Percentiles rank a stretch among this genome's conserved stretches.
These are phyloP conservation scores for Cryptophagus acutangulus DNA, from an alignment of 2,888 invertebrate species.

Conservation along the genomic window DNA sequence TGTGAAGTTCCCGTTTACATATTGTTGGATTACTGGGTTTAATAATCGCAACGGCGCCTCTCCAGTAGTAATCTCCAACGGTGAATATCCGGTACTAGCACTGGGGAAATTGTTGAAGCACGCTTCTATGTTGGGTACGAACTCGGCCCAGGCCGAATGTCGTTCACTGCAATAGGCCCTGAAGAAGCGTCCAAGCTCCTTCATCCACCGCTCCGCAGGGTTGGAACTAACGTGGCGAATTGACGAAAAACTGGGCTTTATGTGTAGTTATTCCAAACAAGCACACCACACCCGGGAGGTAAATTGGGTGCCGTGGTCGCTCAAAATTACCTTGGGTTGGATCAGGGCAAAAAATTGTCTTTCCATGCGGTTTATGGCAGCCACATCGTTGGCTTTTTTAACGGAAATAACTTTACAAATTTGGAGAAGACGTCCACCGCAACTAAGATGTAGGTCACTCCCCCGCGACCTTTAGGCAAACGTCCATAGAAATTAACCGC, in stretches of 20 bases:
- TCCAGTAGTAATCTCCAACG: constrained; percentile 8
- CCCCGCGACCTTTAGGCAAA: constrained; percentile 17
- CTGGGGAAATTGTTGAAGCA: constrained; percentile 14
- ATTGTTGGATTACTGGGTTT: too few species aligned
- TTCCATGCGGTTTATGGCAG: constrained; percentile 9
- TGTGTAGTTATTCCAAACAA: constrained; percentile 3
- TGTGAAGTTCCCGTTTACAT: too few species aligned
- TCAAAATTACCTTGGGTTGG: constrained; percentile 8
- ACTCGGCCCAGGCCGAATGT: constrained; percentile 11
- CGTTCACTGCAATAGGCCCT: constrained; percentile 11
- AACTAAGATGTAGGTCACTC: constrained; percentile 23
- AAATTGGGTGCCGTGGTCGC: constrained; percentile 28
- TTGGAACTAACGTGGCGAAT: constrained; percentile 19
- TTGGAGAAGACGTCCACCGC: constrained; percentile 25
- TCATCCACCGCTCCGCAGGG: constrained; percentile 14
- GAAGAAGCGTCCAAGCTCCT: constrained; percentile 13
- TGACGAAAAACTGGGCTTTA: constrained; percentile 8
- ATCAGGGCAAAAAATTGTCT: constrained; percentile 13
- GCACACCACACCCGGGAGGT: constrained; percentile 20
- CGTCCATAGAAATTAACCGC: constrained; percentile 24
- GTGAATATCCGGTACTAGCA: constrained; percentile 12
- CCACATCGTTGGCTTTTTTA: constrained; percentile 15
- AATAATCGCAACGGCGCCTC: not conserved
- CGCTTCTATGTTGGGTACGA: constrained; percentile 4
- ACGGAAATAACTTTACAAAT: constrained; percentile 23